Conservation (phyloP, 2,113 vertebrate genomes). For the Erythrolamprus reginae region DNA sequence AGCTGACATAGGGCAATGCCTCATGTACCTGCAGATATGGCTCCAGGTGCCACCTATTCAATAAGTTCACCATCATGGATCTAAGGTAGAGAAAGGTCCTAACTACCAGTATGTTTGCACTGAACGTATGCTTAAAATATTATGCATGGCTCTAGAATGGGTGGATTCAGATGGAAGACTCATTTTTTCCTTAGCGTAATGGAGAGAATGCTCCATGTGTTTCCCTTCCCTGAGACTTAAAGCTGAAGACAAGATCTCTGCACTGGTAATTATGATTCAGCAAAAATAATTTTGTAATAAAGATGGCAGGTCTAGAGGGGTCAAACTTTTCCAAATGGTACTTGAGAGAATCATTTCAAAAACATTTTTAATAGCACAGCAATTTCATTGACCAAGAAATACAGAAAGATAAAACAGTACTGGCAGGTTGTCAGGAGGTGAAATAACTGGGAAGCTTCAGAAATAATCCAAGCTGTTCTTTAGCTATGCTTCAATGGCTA, state of each 20-base stretch:
- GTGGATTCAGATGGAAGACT: not conserved
- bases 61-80: no score
- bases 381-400: conserved; percentile 26
- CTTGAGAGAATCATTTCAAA: conserved; percentile 16
- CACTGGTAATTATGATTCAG: not conserved
- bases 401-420: conserved; percentile 28
- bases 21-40: no score
- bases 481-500: conserved; percentile 13
- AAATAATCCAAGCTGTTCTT: conserved; percentile 38
- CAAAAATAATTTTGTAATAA: not conserved
- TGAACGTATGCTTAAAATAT: not conserved
- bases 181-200: not conserved
- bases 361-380: conserved; percentile 27
- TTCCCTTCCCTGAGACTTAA: not conserved
- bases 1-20: no score
- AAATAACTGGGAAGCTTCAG: conserved; percentile 44
- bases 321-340: not conserved
- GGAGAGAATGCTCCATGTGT: not conserved
- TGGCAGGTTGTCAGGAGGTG: conserved; percentile 39
- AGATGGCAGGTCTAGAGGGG: not conserved
- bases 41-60: no score
- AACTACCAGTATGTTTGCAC: not conserved
- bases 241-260: not conserved
- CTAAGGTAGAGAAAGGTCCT: not conserved
- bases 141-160: not conserved